Percentiles rank a stretch among this genome's conserved stretches.
phyloP scores from a whole-genome alignment of 2,113 vertebrate species.

The Eclectus roratus region DNA sequence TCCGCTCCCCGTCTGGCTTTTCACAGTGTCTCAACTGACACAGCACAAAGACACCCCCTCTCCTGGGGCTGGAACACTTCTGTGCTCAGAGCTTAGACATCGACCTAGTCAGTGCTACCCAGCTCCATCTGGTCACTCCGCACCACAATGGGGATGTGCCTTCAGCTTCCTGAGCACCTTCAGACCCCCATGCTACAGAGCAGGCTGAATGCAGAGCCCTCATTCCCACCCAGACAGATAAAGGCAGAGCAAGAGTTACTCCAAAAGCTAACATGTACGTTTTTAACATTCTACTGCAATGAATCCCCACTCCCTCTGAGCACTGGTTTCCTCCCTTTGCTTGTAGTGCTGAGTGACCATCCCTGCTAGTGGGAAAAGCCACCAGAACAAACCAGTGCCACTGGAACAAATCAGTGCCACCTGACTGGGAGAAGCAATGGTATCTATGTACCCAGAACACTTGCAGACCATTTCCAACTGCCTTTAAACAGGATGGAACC shows the following conservation, averaged over 20 bases:
- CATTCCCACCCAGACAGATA: background rate
- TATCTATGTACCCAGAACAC: background rate
- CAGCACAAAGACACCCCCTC: background rate
- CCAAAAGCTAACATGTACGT: background rate
- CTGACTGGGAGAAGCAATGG: background rate
- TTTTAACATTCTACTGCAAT: background rate
- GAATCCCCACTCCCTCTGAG: background rate
- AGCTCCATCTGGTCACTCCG: background rate
- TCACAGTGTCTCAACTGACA: rapidly evolving
- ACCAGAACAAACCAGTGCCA: background rate
- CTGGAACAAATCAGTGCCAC: background rate
- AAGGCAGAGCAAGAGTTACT: background rate
- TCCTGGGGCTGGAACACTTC: background rate
- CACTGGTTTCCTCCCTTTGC: background rate
- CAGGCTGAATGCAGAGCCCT: background rate
- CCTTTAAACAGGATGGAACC: background rate
- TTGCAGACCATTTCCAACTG: background rate
- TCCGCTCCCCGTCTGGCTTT: background rate
- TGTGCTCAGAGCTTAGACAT: background rate
- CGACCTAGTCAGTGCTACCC: background rate
- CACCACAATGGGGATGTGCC: background rate
- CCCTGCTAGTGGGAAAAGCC: background rate
- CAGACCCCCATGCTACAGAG: background rate
- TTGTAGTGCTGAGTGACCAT: background rate
- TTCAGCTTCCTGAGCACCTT: background rate